A percentile compares a stretch with the other conserved stretches of the same genome.
phyloP scores from a whole-genome alignment of 2,888 invertebrate genomes.

The Rotaria socialis region DNA sequence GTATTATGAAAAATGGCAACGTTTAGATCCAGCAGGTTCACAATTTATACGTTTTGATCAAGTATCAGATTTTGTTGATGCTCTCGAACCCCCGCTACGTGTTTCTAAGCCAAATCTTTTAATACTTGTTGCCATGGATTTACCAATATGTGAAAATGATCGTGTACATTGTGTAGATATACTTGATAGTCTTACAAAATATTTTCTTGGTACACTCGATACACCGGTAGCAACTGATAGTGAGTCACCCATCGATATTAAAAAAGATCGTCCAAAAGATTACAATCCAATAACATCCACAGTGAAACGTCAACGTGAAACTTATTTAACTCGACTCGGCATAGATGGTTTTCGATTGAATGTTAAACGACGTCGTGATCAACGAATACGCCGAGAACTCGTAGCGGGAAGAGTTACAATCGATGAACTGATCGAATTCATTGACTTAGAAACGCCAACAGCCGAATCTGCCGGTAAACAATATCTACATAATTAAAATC shows the following conservation, averaged over 20 bases:
- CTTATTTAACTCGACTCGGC: conserved; percentile 22
- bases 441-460: neutral
- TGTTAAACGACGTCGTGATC: neutral
- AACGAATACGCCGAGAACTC: neutral
- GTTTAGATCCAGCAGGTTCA: conserved; percentile 96
- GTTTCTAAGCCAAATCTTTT: conserved; percentile 97
- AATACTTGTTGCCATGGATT: conserved; percentile 96
- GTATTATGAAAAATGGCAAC: conserved; percentile 99
- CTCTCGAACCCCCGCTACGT: conserved; percentile 85
- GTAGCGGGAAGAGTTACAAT: neutral
- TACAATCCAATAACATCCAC: conserved; percentile 45
- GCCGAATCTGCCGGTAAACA: neutral
- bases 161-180: conserved; percentile 97
- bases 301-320: conserved; percentile 42
- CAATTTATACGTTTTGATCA: conserved; percentile 92
- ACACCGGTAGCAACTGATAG: neutral
- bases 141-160: conserved; percentile 91
- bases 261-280: conserved; percentile 43
- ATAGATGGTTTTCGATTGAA: neutral
- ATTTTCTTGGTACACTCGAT: conserved; percentile 78
- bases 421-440: neutral
- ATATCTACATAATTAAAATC: neutral
- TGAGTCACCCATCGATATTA: conserved; percentile 13
- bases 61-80: conserved; percentile 88
- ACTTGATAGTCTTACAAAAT: conserved; percentile 91